Conservation (phyloP, 2,113 vertebrate genomes). For the Trogon surrucura region DNA sequence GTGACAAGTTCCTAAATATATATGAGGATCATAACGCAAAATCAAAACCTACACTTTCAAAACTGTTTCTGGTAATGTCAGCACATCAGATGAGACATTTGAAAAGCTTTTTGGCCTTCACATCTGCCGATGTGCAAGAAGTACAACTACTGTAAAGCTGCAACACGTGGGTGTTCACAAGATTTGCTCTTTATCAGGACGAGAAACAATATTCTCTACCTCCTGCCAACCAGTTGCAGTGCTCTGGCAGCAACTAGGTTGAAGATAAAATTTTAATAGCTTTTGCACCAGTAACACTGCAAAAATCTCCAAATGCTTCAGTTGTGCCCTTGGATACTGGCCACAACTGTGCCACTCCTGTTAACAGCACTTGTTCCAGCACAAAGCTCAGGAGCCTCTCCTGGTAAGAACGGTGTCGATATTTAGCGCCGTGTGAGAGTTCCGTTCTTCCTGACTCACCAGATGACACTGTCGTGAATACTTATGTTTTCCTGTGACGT, state of each 20-base stretch:
- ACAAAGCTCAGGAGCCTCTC: not conserved
- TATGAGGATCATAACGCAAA: not conserved
- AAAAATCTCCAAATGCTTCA: not conserved
- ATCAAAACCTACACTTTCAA: not conserved
- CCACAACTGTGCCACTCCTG: not conserved
- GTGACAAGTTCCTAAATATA: not conserved
- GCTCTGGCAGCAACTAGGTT: not conserved
- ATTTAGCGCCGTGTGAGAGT: not conserved
- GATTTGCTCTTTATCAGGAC: not conserved
- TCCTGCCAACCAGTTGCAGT: not conserved
- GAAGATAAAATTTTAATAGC: not conserved
- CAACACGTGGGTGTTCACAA: not conserved
- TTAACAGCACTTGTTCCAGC: not conserved
- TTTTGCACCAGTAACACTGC: not conserved
- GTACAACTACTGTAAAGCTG: not conserved
- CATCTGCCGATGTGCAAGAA: not conserved
- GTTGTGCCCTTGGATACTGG: not conserved
- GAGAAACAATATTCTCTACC: not conserved
- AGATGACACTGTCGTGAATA: slow-evolving; percentile 89
- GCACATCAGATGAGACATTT: not conserved
- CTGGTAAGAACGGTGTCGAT: not conserved
- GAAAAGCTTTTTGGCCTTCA: not conserved
- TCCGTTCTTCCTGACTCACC: slow-evolving; percentile 75
- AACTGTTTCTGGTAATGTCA: not conserved
- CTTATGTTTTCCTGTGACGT: slow-evolving; percentile 97